Conservation (phyloP, 2,888 invertebrate species). For the Stenolophus ochropezus region DNA sequence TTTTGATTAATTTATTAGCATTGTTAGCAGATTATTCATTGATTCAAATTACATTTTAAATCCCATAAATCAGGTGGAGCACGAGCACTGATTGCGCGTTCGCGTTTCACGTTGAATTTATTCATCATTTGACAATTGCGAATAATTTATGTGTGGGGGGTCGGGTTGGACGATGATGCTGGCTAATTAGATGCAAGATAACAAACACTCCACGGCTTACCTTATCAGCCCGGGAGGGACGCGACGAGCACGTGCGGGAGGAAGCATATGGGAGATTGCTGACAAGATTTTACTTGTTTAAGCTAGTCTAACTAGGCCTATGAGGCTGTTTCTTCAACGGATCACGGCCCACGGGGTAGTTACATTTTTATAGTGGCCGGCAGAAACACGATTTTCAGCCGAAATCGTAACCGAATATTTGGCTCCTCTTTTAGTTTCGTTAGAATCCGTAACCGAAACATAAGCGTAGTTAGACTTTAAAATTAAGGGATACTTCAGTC, state of each 20-base stretch:
- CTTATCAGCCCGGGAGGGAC: constrained; percentile 48
- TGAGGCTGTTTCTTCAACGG: too few species aligned
- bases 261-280: not conserved
- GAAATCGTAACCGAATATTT: too few species aligned
- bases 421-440: too few species aligned
- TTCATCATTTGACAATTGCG: constrained; percentile 15
- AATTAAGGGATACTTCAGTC: too few species aligned
- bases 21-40: constrained; percentile 13
- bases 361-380: too few species aligned
- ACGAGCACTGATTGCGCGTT: not conserved
- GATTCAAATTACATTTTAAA: constrained; percentile 34
- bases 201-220: constrained; percentile 49
- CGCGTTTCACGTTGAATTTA: not conserved
- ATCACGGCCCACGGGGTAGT: too few species aligned
- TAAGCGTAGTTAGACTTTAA: too few species aligned
- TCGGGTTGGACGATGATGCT: not conserved
- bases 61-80: constrained; percentile 24
- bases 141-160: not conserved
- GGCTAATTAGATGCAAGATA: constrained; percentile 39
- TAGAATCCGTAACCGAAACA: too few species aligned
- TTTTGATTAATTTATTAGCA: constrained; percentile 27
- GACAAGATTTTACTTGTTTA: not conserved
- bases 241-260: constrained; percentile 11
- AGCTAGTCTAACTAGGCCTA: not conserved
- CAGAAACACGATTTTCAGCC: too few species aligned